Evolutionary conservation across 2,888 invertebrate species (phyloP), one percentile per base, ranked within the genome.

Genomic region (Sphaerophoria rueppellii): DNA sequence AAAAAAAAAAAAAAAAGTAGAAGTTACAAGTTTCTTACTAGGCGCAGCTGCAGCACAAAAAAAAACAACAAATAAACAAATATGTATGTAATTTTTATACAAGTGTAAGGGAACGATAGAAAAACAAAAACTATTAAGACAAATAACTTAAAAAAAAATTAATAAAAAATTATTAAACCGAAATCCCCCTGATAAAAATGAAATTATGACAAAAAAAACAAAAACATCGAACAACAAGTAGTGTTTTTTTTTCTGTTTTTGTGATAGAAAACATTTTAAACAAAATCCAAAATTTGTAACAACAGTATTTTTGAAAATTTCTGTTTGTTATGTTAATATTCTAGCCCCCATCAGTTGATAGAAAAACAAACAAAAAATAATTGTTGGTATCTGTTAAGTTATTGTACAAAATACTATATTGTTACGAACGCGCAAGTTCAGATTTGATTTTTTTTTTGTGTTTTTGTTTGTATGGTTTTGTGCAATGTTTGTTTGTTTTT

Each of bases 31-130:
- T 80, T 85, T 80, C 83, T 85, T 76, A 76, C 76, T 85, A 72
- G 75, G 63, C 72, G 81, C 76, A 85, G 77, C 81, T 81, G 81
- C 81, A 85, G 85, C 85, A 85, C 85, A 85, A 85, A 43, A 85
- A 85, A 60, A 6, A 60, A 60, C 40, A 60, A 60, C 40, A 24
- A 67, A 67, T 32, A 65, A 0, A 60, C 43, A 50, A 50, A 72
- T 65, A 58, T 85, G 34, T 67, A 81, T 81, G 85, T 76, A 77
- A 81, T 72, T 85, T 85, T 77, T 81, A 81, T 81, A 85, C 81
- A 69, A 85, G 60, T 48, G 52, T 70, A 85, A 81, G 81, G 80
- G 75, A 81, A 81, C 58, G 71, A 78, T 54, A 67, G 37, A 40
- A 67, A 52, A 48, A 34, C 32, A 65, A 54, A 74, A 74, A 78